Evolutionary conservation across 1,140 invertebrate species (phyloP).

Genomic region (Trichoplusia ni): DNA sequence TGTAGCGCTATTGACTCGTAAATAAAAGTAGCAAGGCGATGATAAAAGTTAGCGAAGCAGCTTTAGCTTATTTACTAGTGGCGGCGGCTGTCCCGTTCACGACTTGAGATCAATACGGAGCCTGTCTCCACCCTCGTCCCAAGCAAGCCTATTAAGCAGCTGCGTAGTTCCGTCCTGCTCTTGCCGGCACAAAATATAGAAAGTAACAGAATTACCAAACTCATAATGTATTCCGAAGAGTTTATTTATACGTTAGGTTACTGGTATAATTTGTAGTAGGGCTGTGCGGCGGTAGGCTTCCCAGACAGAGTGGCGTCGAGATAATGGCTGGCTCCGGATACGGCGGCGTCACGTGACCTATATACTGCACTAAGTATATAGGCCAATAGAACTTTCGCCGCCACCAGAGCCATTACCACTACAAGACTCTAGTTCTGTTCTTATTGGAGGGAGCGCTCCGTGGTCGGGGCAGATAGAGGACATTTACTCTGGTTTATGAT

Average conservation of each 20-base stretch:
- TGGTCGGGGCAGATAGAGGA: neutral
- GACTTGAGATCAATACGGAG: conserved; percentile 70
- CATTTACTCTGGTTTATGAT: no score
- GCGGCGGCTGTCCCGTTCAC: conserved; percentile 61
- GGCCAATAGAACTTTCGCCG: conserved; percentile 23
- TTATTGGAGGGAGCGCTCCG: conserved; percentile 10
- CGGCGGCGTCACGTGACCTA: conserved; percentile 34
- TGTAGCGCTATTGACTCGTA: conserved; percentile 10
- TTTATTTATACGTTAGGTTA: conserved; percentile 22
- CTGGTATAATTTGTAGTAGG: neutral
- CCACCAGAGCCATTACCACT: conserved; percentile 2
- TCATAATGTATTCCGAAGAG: conserved; percentile 18
- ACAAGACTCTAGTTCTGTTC: conserved; percentile 19
- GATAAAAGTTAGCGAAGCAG: conserved; percentile 49
- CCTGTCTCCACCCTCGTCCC: conserved; percentile 60
- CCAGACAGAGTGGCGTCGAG: conserved; percentile 57
- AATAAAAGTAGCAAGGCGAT: conserved; percentile 35
- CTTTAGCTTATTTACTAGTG: conserved; percentile 55
- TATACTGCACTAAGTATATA: conserved; percentile 29
- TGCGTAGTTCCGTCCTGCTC: conserved; percentile 43
- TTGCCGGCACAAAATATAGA: conserved; percentile 33
- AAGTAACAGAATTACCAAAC: conserved; percentile 24
- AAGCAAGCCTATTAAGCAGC: conserved; percentile 47
- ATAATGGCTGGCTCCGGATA: conserved; percentile 33
- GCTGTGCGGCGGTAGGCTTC: conserved; percentile 22